Evolutionary conservation across 1,140 invertebrate species (phyloP), one percentile per base, ranked within the genome.

Genomic region (Aporrectodea caliginosa): DNA sequence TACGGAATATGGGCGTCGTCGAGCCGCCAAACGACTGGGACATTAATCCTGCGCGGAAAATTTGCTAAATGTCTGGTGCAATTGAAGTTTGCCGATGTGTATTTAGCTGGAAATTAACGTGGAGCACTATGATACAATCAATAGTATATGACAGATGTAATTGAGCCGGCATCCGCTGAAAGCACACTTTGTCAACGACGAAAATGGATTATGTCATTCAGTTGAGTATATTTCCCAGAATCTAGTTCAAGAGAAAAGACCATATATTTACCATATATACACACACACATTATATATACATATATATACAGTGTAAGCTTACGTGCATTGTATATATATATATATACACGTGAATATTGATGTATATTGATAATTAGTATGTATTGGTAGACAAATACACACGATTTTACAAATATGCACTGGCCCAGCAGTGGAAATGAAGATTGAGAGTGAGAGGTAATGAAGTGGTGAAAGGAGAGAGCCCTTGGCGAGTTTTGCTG

Each of bases 111-210:
- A 58, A 58, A 58, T 58, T 58, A 58, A 22, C 43, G 43, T 22
- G 6, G 43, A 22, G 43, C 43, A 58, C 43, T 58, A 6, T 22
- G 43, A 58, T 58, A 58, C 43, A 58, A 58, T 58, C 43, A 22
- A 58, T 58, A 58, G 43, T 58, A 58, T 58, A 58, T 58, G 43
- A 58, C 43, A 58, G 43, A 58, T 58, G 43, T 58, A 58, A 58
- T 58, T 58, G 43, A 58, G 43, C 22, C 43, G 43, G 22, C 43
- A 6, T n/a, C 6, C 43, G 43, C 43, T 58, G 43, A 58, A 58
- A 58, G 43, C 43, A 58, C 43, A 58, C 43, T 58, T 58, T 58
- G 43, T 58, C 43, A 58, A 58, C 43, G 43, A 58, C 6, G 43
- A 58, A 58, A 58, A 58, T 58, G 43, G 43, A 58, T 58, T 58